A percentile compares a stretch with the other conserved stretches of the same genome.
phyloP scores from a whole-genome alignment of 2,888 invertebrate genomes.

The Aleiodes testaceus region DNA sequence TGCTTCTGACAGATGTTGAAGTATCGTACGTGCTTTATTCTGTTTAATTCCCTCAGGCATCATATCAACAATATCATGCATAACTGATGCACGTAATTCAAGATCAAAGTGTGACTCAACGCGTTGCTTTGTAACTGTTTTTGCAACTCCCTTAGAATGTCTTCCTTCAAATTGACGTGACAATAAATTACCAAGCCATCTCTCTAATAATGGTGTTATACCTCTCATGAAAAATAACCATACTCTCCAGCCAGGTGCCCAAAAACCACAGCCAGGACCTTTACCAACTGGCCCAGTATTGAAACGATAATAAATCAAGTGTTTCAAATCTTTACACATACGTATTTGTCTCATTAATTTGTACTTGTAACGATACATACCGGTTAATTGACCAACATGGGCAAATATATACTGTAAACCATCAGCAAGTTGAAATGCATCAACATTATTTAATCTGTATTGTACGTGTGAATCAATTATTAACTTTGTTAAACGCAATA shows the following conservation, averaged over 20 bases:
- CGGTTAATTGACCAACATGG: constrained; percentile 98
- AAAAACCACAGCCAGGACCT: constrained; percentile 98
- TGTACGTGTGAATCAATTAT: constrained; percentile 99
- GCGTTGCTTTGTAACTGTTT: constrained; percentile 99
- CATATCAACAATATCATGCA: constrained; percentile 99
- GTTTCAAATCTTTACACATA: constrained; percentile 99
- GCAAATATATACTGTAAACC: constrained; percentile 99
- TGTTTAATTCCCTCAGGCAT: constrained; percentile 99
- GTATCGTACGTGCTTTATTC: constrained; percentile 98
- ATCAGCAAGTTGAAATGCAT: constrained; percentile 98
- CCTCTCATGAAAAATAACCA: constrained; percentile 99
- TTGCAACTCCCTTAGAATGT: constrained; percentile 99
- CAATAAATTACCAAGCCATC: constrained; percentile 99
- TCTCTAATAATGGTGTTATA: constrained; percentile 96
- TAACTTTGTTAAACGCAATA: constrained; percentile 96
- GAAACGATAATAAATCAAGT: constrained; percentile 98
- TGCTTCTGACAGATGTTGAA: constrained; percentile 99
- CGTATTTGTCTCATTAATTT: constrained; percentile 98
- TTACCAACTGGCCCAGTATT: constrained; percentile 99
- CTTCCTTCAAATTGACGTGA: constrained; percentile 99
- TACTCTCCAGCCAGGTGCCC: constrained; percentile 99
- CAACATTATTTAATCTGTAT: constrained; percentile 98
- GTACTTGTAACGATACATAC: constrained; percentile 99
- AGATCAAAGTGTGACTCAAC: constrained; percentile 99
- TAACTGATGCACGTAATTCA: constrained; percentile 96